Base-by-base conservation (phyloP, 2,113 vertebrate genomes). In the Procapra przewalskii region DNA sequence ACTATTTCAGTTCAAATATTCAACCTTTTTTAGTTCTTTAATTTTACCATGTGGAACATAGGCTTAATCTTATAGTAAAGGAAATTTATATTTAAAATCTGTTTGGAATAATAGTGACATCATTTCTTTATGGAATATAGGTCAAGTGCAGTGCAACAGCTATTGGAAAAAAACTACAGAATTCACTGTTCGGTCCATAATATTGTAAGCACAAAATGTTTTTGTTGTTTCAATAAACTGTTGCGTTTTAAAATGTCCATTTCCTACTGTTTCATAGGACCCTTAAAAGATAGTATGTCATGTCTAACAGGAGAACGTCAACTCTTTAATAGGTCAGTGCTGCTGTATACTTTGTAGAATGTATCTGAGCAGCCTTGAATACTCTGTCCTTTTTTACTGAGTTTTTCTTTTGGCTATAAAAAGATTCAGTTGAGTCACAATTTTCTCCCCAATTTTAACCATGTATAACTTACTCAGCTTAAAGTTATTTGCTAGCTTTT, bases 111-210 rank as follows among this genome's bases (percentile, higher is more conserved):
- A 64, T 29, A 62, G 31, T 90, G 29, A 23, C 59, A n/a, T 57
- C 23, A 95, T 60, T 88, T 97, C 33, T 81, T 60, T 88, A 82
- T 59, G 6, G 19, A 89, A 92, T 91, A 54, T 31, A 99, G 99
- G 95, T 99, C 99, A 91, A 98, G 98, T 96, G 99, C 99, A 57
- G 99, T 99, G 40, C 99, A 99, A 94, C 99, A 99, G 97, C 98
- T 99, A 88, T 97, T 99, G 98, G 99, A 99, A 97, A 99, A 99
- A 98, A 99, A 99, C 98, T 99, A 99, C 97, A 99, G 99, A 98
- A 99, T 99, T 97, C 99, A 99, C 98, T 99, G 99, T 98, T 99
- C 99, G 3, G 94, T 99, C 81, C 99, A 99, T 98, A 99, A 99
- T 90, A 99, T 98, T 96, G 99, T 99, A 98, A 99, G 99, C 98